Percentiles rank a stretch among this genome's conserved stretches.
Conservation (phyloP, 1,140 invertebrate species). For the Dryas iulia region DNA sequence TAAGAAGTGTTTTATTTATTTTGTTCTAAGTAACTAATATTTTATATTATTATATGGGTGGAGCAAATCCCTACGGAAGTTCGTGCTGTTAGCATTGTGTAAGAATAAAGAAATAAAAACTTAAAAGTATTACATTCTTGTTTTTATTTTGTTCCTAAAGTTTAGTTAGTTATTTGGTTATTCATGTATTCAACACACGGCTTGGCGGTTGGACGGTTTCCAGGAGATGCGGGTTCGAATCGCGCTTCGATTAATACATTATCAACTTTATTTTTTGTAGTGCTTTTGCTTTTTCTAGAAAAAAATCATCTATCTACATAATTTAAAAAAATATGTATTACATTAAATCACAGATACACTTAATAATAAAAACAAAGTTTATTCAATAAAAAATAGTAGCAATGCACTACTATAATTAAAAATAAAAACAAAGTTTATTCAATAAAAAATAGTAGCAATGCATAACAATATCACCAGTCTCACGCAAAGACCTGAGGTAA, state of each 20-base stretch:
- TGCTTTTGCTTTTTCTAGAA: no score
- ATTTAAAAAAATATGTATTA: no score
- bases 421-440: constrained; percentile 75
- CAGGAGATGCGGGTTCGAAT: no score
- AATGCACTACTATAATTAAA: constrained; percentile 24
- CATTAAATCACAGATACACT: no score
- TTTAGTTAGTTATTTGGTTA: not conserved
- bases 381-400: no score
- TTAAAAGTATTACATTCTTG: constrained; percentile 27
- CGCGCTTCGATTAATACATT: no score
- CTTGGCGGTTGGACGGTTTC: no score
- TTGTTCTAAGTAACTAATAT: constrained; percentile 77
- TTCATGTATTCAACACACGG: no score
- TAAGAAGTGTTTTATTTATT: constrained; percentile 77
- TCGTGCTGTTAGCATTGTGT: constrained; percentile 67
- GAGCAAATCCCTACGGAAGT: constrained; percentile 59
- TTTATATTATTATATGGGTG: constrained; percentile 69
- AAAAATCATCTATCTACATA: no score
- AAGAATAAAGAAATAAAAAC: constrained; percentile 61
- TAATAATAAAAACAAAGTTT: no score
- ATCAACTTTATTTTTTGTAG: no score
- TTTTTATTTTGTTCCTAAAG: constrained; percentile 29
- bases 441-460: constrained; percentile 72
- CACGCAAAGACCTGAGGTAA: constrained; percentile 59
- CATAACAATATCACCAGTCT: constrained; percentile 76